Evolutionary conservation across 2,888 invertebrate species (phyloP), one percentile per base, ranked within the genome.

Genomic region (Apocheima hispidaria): DNA sequence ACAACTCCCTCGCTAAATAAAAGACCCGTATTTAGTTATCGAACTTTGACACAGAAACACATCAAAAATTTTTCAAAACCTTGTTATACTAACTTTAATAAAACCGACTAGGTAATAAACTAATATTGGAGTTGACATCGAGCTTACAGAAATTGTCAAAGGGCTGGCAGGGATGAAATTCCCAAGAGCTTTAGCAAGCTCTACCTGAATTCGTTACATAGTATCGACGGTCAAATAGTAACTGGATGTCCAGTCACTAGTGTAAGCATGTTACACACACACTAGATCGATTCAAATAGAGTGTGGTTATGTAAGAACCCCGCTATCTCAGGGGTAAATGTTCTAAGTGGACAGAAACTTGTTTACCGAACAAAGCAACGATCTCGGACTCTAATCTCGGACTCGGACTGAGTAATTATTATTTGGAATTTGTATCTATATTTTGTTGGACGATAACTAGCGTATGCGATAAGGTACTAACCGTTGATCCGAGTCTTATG

Each of bases 171-270:
- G 43, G 44, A 53, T 18, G 28, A 40, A 40, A 57, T 57, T 56
- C 64, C 53, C 56, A 12, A 16, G 43, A 40, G 49, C n/a, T 28
- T 18, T 30, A 9, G 41, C 50, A 12, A 38, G 46, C 52, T 60
- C 33, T 53, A 28, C 23, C 43, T 26, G 20, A 44, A 5, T 46
- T 46, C 18, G 46, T 20, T 10, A 30, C 46, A 5, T 20, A 41
- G 48, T 12, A 52, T 48, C 48, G 49, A 21, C 38, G 36, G 40
- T 51, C 63, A 55, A 59, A 59, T 54, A 54, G 33, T 49, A 35
- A 36, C 33, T 40, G 28, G 51, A 51, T 28, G 14, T 40, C 51
- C 40, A 36, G 43, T 36, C n/a, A n/a, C n/a, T n/a, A n/a, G n/a
- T n/a, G n/a, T 23, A 26, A 46, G 28, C 20, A 21, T 36, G 50